Conservation (phyloP, 2,113 vertebrate genomes). For the Cervus canadensis region DNA sequence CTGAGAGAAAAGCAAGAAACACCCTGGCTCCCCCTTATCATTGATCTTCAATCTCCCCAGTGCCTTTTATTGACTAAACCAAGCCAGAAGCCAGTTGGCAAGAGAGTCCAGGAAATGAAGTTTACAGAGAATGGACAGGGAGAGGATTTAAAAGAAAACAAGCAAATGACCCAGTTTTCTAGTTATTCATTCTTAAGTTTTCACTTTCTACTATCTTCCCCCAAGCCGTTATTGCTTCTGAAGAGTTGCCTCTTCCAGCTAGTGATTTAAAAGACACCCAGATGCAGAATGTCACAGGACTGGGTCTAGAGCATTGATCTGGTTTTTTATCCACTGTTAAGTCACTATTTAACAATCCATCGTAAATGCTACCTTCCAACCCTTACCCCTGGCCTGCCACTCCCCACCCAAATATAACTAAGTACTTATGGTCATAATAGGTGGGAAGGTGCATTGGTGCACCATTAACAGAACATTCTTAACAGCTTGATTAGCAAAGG, state of each 20-base stretch:
- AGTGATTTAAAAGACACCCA: neutral
- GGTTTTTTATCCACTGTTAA: neutral
- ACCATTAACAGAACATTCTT: neutral
- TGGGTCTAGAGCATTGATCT: neutral
- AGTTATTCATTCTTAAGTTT: neutral
- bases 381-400: neutral
- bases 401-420: neutral
- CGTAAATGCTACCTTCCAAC: neutral
- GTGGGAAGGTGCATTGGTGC: neutral
- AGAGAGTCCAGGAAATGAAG: neutral
- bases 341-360: neutral
- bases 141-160: neutral
- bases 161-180: neutral
- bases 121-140: neutral
- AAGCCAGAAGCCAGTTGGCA: neutral
- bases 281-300: neutral
- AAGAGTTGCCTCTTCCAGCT: neutral
- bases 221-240: neutral
- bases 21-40: neutral
- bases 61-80: neutral
- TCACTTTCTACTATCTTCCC: neutral
- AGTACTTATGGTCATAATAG: neutral
- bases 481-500: neutral
- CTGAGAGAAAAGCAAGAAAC: neutral
- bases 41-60: neutral